Evolutionary conservation across 2,113 vertebrate genomes (phyloP).

Genomic region (Crotalus viridis): DNA sequence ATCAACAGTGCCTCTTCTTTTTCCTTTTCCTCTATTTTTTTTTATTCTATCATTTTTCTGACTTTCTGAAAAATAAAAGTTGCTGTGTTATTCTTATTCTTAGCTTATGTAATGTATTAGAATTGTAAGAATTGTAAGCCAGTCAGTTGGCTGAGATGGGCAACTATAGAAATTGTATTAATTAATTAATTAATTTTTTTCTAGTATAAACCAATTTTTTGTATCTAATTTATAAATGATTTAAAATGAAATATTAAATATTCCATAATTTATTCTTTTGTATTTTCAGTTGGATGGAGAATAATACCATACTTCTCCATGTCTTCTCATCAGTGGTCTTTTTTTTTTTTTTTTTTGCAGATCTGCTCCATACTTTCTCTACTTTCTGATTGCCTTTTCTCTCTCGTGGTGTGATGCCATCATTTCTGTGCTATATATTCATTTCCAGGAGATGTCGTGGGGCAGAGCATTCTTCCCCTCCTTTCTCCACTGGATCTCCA

Average conservation of each 20-base stretch:
- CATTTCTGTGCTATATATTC: not conserved
- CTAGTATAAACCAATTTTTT: not conserved
- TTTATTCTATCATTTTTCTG: not conserved
- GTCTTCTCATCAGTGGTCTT: not conserved
- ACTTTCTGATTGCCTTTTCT: not conserved
- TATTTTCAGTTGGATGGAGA: not conserved
- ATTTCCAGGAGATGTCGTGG: not conserved
- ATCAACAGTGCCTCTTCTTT: not conserved
- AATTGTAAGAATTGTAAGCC: not conserved
- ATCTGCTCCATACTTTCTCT: not conserved
- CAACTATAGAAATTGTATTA: not conserved
- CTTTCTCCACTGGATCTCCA: not conserved
- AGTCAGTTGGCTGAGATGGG: not conserved
- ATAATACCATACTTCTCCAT: not conserved
- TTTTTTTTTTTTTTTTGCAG: not conserved
- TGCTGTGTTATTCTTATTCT: not conserved
- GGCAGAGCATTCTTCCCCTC: not conserved
- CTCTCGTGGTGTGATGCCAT: rapidly evolving
- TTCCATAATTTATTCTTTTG: not conserved
- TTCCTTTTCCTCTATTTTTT: not conserved
- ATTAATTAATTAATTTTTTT: not conserved
- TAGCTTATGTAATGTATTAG: not conserved
- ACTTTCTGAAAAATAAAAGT: not conserved
- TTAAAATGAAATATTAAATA: not conserved
- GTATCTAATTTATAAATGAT: not conserved